phyloP scores from a whole-genome alignment of 1,140 invertebrate genomes.

The Drosophila lacteicornis region DNA sequence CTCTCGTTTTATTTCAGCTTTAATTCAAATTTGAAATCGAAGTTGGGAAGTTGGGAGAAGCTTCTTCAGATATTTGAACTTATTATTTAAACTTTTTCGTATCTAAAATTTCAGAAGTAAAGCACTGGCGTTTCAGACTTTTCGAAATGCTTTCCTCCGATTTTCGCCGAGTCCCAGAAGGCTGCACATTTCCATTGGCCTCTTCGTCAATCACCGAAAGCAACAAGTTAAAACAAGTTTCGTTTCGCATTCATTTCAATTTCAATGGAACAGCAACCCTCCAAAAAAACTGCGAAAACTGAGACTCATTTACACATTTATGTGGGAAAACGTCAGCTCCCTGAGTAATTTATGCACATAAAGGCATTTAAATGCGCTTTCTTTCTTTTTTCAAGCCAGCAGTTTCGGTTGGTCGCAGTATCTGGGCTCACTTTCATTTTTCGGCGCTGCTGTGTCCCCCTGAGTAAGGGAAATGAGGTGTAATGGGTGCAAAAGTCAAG shows the following conservation, averaged over 20 bases:
- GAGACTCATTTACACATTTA: constrained; percentile 69
- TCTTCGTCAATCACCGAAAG: constrained; percentile 28
- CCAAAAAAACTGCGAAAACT: constrained; percentile 20
- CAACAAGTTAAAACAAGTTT: constrained; percentile 48
- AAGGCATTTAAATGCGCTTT: constrained; percentile 69
- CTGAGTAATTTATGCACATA: constrained; percentile 74
- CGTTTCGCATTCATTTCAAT: constrained; percentile 59
- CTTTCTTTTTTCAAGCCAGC: constrained; percentile 22
- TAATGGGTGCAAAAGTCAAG: constrained; percentile 76
- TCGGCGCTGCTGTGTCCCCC: constrained; percentile 58
- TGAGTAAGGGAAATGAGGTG: constrained; percentile 56
- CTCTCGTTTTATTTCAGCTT: no score
- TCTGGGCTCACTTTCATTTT: constrained; percentile 67
- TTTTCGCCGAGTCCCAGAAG: background rate
- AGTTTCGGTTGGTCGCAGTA: constrained; percentile 25
- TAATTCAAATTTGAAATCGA: no score
- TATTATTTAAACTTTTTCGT: no score
- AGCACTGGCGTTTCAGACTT: no score
- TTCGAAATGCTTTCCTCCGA: constrained; percentile 1
- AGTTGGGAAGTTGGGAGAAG: no score
- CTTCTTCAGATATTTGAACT: no score
- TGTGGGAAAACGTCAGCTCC: constrained; percentile 54
- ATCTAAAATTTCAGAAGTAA: no score
- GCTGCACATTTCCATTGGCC: constrained; percentile 33
- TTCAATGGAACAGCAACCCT: constrained; percentile 16